Evolutionary conservation across 92 coral and sea anemone species (phyloP).

Genomic region (Porites rus): DNA sequence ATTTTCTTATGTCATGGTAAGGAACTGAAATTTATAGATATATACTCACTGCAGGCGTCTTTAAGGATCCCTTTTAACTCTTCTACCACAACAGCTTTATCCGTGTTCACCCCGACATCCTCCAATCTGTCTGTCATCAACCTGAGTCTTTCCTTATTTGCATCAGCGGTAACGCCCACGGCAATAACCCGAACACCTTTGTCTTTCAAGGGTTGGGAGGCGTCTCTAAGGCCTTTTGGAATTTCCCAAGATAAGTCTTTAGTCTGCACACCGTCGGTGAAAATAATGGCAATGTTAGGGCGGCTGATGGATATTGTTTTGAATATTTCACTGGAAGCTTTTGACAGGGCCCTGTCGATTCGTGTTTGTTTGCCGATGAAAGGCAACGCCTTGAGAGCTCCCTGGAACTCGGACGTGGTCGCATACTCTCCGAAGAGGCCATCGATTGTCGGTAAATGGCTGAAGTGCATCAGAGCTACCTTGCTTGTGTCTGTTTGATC

Average conservation of each 20-base stretch:
- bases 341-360: constrained; percentile 1
- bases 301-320: background rate
- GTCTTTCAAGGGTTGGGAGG: background rate
- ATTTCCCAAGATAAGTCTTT: background rate
- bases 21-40: background rate
- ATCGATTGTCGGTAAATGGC: background rate
- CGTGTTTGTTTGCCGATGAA: background rate
- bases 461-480: constrained; percentile 2
- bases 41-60: background rate
- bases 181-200: constrained; percentile 7
- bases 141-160: background rate
- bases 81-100: background rate
- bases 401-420: background rate
- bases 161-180: background rate
- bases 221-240: background rate
- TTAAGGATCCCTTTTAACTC: background rate
- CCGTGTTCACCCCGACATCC: background rate
- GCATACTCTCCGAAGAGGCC: background rate
- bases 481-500: background rate
- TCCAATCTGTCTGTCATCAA: background rate
- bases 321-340: background rate
- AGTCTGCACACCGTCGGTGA: background rate
- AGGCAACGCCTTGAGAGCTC: background rate
- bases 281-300: background rate
- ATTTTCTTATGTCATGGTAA: too few relatives aligned